These are phyloP conservation scores for Nothura maculosa DNA, from an alignment of 2,797 vertebrate genomes.

Conservation along the genomic window DNA sequence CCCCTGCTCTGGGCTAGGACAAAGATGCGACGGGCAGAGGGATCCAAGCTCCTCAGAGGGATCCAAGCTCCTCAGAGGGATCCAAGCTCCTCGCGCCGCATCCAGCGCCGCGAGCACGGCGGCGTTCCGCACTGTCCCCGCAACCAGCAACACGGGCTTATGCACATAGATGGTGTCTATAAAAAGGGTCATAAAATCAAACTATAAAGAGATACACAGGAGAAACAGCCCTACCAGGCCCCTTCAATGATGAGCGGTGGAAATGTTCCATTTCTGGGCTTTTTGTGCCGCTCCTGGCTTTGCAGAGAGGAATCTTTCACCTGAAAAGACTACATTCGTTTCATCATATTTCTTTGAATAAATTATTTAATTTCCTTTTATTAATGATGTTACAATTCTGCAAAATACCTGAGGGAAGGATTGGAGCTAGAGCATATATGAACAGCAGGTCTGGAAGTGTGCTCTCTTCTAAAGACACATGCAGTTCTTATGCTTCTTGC, in stretches of 20 bases:
- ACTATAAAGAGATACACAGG: not conserved
- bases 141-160: not conserved
- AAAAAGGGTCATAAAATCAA: not conserved
- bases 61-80: conserved; percentile 2
- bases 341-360: not conserved
- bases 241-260: not conserved
- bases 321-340: not conserved
- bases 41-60: conserved; percentile 34
- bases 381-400: not conserved
- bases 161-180: not conserved
- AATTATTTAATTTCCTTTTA: not conserved
- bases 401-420: not conserved
- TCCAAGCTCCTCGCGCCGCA: not conserved
- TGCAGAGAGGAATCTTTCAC: not conserved
- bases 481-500: not conserved
- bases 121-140: not conserved
- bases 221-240: not conserved
- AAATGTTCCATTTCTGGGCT: not conserved
- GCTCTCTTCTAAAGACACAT: not conserved
- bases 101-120: not conserved
- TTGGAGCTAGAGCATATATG: not conserved
- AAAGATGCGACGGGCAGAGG: conserved; percentile 62
- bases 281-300: not conserved
- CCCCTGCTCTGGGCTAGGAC: conserved; percentile 36
- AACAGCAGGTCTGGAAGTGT: not conserved